Percentiles rank a stretch among this genome's conserved stretches.
phyloP scores from a whole-genome alignment of 2,113 vertebrate genomes.

The Lepus europaeus region DNA sequence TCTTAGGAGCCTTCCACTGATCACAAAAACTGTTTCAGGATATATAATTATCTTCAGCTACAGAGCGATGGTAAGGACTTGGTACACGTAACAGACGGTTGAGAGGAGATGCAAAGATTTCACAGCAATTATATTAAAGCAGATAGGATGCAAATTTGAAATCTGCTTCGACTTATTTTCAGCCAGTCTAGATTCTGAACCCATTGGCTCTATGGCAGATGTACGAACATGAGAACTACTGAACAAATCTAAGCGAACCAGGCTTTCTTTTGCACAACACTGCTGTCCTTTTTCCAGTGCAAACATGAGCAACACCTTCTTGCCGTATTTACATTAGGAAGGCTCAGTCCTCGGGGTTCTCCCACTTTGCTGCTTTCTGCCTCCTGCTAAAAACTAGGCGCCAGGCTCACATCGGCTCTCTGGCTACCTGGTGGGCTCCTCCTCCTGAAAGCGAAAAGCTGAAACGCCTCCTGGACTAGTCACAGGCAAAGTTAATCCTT shows the following conservation, averaged over 20 bases:
- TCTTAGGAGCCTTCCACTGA: not conserved
- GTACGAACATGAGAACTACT: not conserved
- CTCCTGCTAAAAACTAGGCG: conserved; percentile 47
- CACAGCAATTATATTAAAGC: not conserved
- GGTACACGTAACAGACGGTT: not conserved
- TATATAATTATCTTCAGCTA: not conserved
- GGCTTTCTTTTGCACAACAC: not conserved
- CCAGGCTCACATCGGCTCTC: not conserved
- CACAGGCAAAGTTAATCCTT: conserved; percentile 82
- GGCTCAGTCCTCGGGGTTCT: not conserved
- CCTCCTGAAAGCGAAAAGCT: conserved; percentile 62
- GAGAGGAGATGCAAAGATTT: not conserved
- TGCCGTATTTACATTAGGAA: not conserved
- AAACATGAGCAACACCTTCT: not conserved
- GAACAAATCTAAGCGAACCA: not conserved
- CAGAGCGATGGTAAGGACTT: not conserved
- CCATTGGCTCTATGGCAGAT: not conserved
- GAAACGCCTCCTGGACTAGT: conserved; percentile 67
- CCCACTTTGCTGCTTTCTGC: conserved; percentile 34
- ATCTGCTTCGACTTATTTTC: not conserved
- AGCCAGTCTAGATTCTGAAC: not conserved
- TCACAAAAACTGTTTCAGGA: conserved; percentile 7
- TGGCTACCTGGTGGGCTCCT: not conserved
- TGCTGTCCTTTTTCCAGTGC: not conserved
- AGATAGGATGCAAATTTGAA: not conserved